Conservation (phyloP, 1,140 invertebrate genomes). For the Pinna nobilis region DNA sequence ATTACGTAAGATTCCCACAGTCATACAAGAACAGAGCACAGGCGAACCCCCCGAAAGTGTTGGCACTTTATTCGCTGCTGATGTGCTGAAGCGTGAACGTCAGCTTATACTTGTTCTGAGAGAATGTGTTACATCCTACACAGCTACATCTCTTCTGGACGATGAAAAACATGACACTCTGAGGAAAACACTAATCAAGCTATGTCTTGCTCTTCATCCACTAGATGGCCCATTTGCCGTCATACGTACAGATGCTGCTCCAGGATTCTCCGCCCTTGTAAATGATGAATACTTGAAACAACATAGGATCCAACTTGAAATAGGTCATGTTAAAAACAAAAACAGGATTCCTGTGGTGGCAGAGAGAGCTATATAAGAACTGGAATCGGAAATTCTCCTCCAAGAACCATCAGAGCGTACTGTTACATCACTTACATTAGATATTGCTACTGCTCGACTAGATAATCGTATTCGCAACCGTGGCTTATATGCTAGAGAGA, state of each 20-base stretch:
- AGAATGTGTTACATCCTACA: slow-evolving; percentile 40
- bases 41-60: slow-evolving; percentile 36
- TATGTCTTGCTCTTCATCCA: slow-evolving; percentile 7
- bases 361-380: slow-evolving; percentile 43
- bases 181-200: too few species aligned
- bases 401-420: slow-evolving; percentile 1
- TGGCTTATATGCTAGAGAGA: slow-evolving; percentile 33
- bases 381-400: slow-evolving; percentile 21
- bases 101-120: slow-evolving; percentile 34
- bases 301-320: slow-evolving; percentile 30
- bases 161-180: too few species aligned
- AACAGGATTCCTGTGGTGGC: slow-evolving; percentile 51
- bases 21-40: too few species aligned
- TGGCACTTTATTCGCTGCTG: slow-evolving; percentile 39
- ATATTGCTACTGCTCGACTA: slow-evolving; percentile 19
- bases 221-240: slow-evolving; percentile 12
- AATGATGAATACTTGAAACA: slow-evolving; percentile 20
- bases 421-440: slow-evolving; percentile 12
- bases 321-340: slow-evolving; percentile 39
- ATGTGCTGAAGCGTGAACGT: slow-evolving; percentile 26
- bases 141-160: slow-evolving; percentile 13
- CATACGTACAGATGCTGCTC: background rate
- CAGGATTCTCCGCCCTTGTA: background rate
- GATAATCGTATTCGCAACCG: slow-evolving; percentile 13
- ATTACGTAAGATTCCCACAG: slow-evolving; percentile 19